Percentiles rank a stretch among this genome's conserved stretches.
phyloP scores from a whole-genome alignment of 1,140 invertebrate genomes.

The Hormaphis cornu region DNA sequence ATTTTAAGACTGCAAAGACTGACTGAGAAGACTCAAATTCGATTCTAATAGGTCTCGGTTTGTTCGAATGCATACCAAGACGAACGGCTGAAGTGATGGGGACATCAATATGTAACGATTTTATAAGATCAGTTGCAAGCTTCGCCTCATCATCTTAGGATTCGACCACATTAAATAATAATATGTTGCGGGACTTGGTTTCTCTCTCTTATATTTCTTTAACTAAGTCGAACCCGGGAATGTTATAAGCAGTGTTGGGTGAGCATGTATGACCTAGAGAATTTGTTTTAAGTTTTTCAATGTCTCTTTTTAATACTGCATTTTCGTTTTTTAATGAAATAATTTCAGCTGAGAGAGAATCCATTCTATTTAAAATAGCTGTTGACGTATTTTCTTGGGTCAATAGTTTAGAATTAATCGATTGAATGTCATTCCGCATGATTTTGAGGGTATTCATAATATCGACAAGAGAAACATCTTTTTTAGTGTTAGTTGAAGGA shows the following conservation, averaged over 20 bases:
- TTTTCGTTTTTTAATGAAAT: neutral
- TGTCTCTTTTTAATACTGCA: neutral
- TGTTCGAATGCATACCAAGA: neutral
- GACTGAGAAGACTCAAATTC: neutral
- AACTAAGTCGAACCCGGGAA: neutral
- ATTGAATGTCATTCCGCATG: neutral
- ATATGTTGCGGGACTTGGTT: neutral
- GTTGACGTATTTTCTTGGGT: neutral
- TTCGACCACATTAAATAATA: neutral
- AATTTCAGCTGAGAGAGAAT: neutral
- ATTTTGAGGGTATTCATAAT: neutral
- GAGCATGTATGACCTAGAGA: neutral
- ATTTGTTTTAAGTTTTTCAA: neutral
- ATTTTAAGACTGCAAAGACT: neutral
- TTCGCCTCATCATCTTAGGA: neutral
- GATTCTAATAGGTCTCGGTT: slow-evolving; percentile 1
- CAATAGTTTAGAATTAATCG: neutral
- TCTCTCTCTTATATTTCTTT: neutral
- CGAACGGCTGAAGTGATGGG: neutral
- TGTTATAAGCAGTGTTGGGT: neutral
- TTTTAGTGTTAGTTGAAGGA: too few relatives aligned
- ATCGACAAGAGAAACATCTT: neutral
- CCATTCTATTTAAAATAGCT: neutral
- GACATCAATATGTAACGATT: neutral
- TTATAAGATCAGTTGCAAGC: neutral